Percentiles rank a stretch among this genome's conserved stretches.
Evolutionary conservation across 2,797 vertebrate species (phyloP).

Genomic region (Alosa sapidissima): DNA sequence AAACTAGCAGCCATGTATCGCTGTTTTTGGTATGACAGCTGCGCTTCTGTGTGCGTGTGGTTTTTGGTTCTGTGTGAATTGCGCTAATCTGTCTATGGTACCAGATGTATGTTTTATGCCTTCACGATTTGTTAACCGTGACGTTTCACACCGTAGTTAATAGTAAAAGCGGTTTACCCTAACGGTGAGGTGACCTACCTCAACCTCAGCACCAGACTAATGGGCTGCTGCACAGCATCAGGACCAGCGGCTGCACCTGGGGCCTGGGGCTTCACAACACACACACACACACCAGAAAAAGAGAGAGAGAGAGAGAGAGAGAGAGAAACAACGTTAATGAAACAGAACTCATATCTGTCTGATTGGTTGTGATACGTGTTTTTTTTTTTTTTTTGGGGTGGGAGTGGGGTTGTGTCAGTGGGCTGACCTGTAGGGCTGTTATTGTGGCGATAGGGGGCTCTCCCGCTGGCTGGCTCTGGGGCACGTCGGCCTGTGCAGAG

Average conservation of each 20-base stretch:
- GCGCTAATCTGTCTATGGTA: too few relatives aligned
- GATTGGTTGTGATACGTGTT: background rate
- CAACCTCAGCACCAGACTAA: slow-evolving; percentile 95
- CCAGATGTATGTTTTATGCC: too few relatives aligned
- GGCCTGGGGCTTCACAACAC: slow-evolving; percentile 51
- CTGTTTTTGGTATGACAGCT: too few relatives aligned
- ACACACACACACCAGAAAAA: background rate
- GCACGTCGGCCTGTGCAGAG: background rate
- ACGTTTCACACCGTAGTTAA: too few relatives aligned
- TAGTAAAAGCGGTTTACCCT: too few relatives aligned
- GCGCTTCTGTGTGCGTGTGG: too few relatives aligned
- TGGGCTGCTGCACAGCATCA: slow-evolving; percentile 75
- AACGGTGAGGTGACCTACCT: slow-evolving; percentile 73
- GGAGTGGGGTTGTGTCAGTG: background rate
- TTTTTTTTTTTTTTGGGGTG: background rate
- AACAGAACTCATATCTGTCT: background rate
- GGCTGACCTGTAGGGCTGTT: background rate
- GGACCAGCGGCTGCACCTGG: slow-evolving; percentile 40
- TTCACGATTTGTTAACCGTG: too few relatives aligned
- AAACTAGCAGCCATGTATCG: too few relatives aligned
- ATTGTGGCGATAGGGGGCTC: background rate
- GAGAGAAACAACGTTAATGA: background rate
- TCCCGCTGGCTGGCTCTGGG: background rate
- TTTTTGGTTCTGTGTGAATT: too few relatives aligned
- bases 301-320: background rate